Evolutionary conservation across 2,113 vertebrate genomes (phyloP), one percentile per base, ranked within the genome.

Genomic region (Hirundichthys speculiger): DNA sequence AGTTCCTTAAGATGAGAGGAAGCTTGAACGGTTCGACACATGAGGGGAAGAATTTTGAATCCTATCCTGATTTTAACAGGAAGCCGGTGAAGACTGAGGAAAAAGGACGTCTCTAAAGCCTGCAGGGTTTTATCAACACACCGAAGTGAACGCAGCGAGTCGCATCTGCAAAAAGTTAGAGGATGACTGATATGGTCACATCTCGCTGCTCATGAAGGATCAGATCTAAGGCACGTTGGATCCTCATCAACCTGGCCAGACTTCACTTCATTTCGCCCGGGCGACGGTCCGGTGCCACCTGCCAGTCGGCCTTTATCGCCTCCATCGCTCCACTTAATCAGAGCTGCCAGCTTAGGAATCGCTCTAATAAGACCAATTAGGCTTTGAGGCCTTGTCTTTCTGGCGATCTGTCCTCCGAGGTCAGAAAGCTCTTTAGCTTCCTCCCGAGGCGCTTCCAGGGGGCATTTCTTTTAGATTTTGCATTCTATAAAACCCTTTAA

Each of bases 321-420:
- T 74, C 82, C 64, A 77, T 87, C 80, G 67, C 79, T 83, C 73
- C 42, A 49, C 71, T 82, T 88, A 74, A 86, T 88, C 80, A 86
- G 77, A 74, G 83, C 59, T 76, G 83, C 80, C 69, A 64, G 69
- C 64, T 24, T 72, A 68, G 69, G 75, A 70, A 27, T 77, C 79
- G 27, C 55, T 77, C 54, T 86, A 84, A 88, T 89, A 76, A 82
- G 56, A 65, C 77, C 85, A 86, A 88, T 91, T 87, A 87, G 73
- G 73, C 56, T 68, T 74, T 42, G 61, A 79, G 63, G 65, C 63
- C 63, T 63, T n/a, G 63, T 69, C 75, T 67, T 59, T 72, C 41
- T 30, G 45, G 47, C 60, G 18, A 49, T 60, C 45, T 52, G 78
- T 53, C 69, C 64, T 74, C 69, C 60, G 4, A 60, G 50, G 48